Evolutionary conservation across 2,888 invertebrate genomes (phyloP), one percentile per base, ranked within the genome.

Genomic region (Diarsia dahlii): DNA sequence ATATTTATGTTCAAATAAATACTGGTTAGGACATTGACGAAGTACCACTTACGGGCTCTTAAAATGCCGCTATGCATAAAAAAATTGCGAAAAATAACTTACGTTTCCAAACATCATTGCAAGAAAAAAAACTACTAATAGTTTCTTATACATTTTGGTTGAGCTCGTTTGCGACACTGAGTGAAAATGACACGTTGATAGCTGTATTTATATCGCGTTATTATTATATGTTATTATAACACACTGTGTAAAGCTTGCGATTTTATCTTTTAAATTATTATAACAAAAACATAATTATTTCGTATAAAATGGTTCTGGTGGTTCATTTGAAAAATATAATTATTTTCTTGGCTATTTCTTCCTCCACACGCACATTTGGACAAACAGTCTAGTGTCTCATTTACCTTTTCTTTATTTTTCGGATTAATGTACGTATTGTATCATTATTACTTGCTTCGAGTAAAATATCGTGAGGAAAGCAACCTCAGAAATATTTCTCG

Each of bases 61-160:
- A 68, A 68, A 52, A 39, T 52, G 13, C 23, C 13, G 39, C 0
- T 12, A 23, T 15, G 20, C 23, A 23, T 10, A 28, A 2, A 20
- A 50, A 72, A 60, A 60, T 45, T 5, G 1, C 13, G 1, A 9
- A 52, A 54, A 66, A 64, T 18, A 67, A 89, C 91, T 90, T 78
- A 91, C 91, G 46, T 74, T 70, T 39, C 86, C 88, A 75, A 90
- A 76, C 84, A 92, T 78, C 84, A 88, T 84, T n/a, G 84, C 84
- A 52, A 87, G 80, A 48, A 91, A 74, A 46, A 87, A 76, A 2
- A 91, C 0, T 15, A 87, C 48, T 2, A 88, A 64, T 8, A 89
- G 10, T 39, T 82, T 76, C n/a, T 86, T 89, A 8, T 85, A 85
- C 90, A 91, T 91, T 64, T 81, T 85, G 56, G 13, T 39, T 20